phyloP scores from a whole-genome alignment of 2,888 invertebrate species.

The Epistrophe eligans region DNA sequence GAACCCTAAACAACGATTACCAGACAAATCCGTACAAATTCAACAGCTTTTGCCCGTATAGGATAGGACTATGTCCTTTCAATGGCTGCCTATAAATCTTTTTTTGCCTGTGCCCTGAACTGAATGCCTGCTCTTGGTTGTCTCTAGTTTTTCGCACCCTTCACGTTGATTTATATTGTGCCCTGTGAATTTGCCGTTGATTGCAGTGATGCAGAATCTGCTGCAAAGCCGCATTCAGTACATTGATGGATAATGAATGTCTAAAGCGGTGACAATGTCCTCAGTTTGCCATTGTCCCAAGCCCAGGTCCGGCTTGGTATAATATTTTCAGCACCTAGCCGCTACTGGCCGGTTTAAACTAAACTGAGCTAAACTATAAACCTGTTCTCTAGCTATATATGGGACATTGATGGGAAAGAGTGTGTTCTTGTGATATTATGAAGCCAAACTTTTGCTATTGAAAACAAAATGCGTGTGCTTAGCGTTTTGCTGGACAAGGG shows the following conservation, averaged over 20 bases:
- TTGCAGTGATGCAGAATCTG: conserved; percentile 65
- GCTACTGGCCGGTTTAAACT: background rate
- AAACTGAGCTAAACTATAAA: background rate
- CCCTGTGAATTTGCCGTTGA: conserved; percentile 56
- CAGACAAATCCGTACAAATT: conserved; percentile 45
- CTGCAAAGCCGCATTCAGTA: conserved; percentile 67
- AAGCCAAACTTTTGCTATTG: conserved; percentile 54
- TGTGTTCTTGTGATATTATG: conserved; percentile 49
- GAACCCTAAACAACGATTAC: conserved; percentile 29
- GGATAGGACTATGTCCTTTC: conserved; percentile 24
- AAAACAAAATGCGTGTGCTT: conserved; percentile 54
- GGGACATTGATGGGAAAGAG: background rate
- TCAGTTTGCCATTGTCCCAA: conserved; percentile 11
- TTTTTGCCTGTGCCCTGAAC: no score
- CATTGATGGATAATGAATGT: conserved; percentile 72
- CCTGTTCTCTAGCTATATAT: background rate
- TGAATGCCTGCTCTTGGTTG: conserved; percentile 12
- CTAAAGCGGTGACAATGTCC: conserved; percentile 51
- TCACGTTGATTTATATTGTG: conserved; percentile 60
- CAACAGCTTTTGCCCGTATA: conserved; percentile 33
- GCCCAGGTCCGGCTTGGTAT: conserved; percentile 31
- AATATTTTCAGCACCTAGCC: conserved; percentile 39
- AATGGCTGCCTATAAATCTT: conserved; percentile 55
- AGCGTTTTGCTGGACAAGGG: conserved; percentile 27
- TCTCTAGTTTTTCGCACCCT: conserved; percentile 66